Percentiles rank a stretch among this genome's conserved stretches.
Conservation (phyloP, 1,140 invertebrate species). For the Diachasma alloeum region DNA sequence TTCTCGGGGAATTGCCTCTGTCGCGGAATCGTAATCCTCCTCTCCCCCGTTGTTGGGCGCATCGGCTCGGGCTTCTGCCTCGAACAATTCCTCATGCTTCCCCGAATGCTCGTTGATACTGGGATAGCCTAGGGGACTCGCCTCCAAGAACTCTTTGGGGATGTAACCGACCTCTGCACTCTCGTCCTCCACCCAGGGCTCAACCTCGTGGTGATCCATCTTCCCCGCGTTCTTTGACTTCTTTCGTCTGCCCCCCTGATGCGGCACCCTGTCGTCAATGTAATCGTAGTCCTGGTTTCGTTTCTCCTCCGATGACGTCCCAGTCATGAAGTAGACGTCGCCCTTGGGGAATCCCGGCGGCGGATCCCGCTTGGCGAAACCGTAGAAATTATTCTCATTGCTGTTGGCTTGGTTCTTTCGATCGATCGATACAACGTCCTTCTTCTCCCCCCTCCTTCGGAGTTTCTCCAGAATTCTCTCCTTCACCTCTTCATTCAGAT, state of each 20-base stretch:
- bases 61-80: constrained; percentile 25
- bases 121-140: no score
- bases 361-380: constrained; percentile 36
- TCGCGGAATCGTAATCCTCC: neutral
- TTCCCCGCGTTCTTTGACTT: neutral
- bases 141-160: neutral
- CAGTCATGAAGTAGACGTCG: constrained; percentile 35
- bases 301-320: constrained; percentile 1
- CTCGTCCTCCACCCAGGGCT: neutral
- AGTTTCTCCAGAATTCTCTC: constrained; percentile 13
- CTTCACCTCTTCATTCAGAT: constrained; percentile 21
- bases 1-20: constrained; percentile 26
- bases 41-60: neutral
- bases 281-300: constrained; percentile 37
- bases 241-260: neutral
- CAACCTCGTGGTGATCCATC: neutral
- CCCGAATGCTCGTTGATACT: neutral
- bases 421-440: constrained; percentile 7
- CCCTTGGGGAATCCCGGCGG: constrained; percentile 37
- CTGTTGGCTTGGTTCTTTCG: constrained; percentile 22
- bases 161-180: neutral
- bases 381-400: constrained; percentile 42
- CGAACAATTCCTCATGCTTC: constrained; percentile 32
- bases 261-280: constrained; percentile 10
- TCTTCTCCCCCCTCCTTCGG: constrained; percentile 24